Percentiles rank a stretch among this genome's conserved stretches.
These are phyloP conservation scores for Pithys albifrons DNA, from an alignment of 2,113 vertebrate species.

Conservation along the genomic window DNA sequence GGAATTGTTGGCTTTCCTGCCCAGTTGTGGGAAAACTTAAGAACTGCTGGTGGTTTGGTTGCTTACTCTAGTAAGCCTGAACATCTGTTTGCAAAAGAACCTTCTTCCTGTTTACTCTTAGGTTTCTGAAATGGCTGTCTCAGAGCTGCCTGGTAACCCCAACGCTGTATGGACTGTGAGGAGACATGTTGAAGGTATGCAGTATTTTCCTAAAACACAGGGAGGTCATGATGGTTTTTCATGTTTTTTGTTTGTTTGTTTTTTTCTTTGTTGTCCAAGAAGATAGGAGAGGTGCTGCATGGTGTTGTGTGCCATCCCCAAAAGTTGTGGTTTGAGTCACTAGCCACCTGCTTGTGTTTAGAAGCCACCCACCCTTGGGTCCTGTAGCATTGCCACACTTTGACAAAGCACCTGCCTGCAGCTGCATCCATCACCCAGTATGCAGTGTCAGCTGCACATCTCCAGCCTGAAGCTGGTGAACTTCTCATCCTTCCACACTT, in stretches of 20 bases:
- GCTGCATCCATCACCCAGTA: not conserved
- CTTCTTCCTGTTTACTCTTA: slow-evolving; percentile 62
- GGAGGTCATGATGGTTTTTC: not conserved
- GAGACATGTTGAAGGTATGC: slow-evolving; percentile 93
- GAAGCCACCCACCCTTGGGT: not conserved
- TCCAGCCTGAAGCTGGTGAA: not conserved
- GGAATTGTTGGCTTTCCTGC: not conserved
- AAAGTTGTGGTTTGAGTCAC: not conserved
- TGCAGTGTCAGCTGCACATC: not conserved
- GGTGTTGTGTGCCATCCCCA: not conserved
- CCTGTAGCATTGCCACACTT: not conserved
- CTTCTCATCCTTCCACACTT: not conserved
- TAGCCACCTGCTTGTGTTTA: not conserved
- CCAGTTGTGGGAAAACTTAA: not conserved
- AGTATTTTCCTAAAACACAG: not conserved
- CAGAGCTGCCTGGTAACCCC: slow-evolving; percentile 97
- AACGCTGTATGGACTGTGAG: slow-evolving; percentile 99
- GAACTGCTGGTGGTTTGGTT: not conserved
- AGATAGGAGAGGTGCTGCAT: not conserved
- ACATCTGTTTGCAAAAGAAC: not conserved
- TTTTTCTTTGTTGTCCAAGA: not conserved
- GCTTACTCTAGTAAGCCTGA: not conserved
- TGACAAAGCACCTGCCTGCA: not conserved
- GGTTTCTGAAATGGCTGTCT: slow-evolving; percentile 99
- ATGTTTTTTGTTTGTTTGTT: not conserved